These are phyloP conservation scores for Physella acuta DNA, from an alignment of 1,140 invertebrate genomes.

Conservation along the genomic window DNA sequence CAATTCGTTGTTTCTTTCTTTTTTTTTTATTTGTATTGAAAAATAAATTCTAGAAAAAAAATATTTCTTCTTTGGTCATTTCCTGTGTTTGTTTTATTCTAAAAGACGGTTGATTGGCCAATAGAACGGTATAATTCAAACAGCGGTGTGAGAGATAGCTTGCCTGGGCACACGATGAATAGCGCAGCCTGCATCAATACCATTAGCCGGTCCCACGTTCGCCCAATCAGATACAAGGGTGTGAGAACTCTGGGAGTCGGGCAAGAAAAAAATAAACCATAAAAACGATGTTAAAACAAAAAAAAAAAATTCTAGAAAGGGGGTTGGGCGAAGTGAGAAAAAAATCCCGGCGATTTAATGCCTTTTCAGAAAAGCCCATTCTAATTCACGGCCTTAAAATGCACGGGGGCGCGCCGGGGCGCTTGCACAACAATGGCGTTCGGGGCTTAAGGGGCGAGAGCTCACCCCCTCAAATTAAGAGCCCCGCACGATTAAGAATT, in stretches of 20 bases:
- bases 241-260: neutral
- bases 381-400: slow-evolving; percentile 8
- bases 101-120: neutral
- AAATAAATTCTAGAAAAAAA: too few species aligned
- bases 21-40: too few species aligned
- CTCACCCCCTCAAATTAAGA: slow-evolving; percentile 15
- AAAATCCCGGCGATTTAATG: neutral
- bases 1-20: too few species aligned
- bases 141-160: neutral
- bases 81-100: slow-evolving; percentile 6
- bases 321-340: neutral
- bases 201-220: slow-evolving; percentile 7
- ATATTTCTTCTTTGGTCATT: too few species aligned
- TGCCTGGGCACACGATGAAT: neutral
- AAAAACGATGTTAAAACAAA: too few species aligned
- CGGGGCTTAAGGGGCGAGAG: neutral
- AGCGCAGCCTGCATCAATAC: neutral
- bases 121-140: slow-evolving; percentile 7
- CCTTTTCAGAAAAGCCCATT: neutral
- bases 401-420: slow-evolving; percentile 1
- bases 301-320: neutral
- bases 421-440: neutral
- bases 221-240: slow-evolving; percentile 12
- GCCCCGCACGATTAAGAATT: slow-evolving; percentile 15
- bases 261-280: too few species aligned